phyloP scores from a whole-genome alignment of 2,113 vertebrate genomes.

The Corydoras sp. region DNA sequence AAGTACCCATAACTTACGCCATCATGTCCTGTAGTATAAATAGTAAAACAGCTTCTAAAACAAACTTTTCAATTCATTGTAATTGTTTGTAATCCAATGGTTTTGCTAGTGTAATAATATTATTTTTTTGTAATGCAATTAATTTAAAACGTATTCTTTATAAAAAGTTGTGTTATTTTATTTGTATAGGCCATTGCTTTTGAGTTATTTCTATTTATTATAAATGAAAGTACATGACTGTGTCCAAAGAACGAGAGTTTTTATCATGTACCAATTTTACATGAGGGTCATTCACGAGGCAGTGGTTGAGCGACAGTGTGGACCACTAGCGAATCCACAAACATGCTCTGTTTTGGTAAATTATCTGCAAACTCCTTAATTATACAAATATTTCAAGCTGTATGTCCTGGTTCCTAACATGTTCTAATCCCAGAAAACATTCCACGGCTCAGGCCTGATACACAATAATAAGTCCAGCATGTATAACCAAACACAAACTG shows the following conservation, averaged over 20 bases:
- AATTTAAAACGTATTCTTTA: constrained; percentile 19
- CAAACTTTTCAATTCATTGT: too few species aligned
- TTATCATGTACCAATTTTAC: background rate
- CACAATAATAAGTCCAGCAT: constrained; percentile 37
- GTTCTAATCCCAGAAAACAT: constrained; percentile 19
- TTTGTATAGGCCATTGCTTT: constrained; percentile 23
- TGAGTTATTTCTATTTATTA: constrained; percentile 38
- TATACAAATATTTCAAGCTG: constrained; percentile 13
- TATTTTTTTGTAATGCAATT: background rate
- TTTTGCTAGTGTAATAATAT: background rate
- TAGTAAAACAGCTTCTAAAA: too few species aligned
- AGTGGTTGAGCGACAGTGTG: constrained; percentile 9
- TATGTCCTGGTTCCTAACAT: background rate
- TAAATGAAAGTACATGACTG: constrained; percentile 1
- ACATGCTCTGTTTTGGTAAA: background rate
- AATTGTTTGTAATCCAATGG: too few species aligned
- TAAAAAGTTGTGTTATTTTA: background rate
- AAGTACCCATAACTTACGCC: too few species aligned
- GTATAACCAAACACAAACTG: constrained; percentile 9
- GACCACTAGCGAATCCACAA: constrained; percentile 22
- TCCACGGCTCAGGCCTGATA: constrained; percentile 7
- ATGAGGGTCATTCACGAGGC: constrained; percentile 1
- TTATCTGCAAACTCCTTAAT: background rate
- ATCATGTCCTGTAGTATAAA: too few species aligned
- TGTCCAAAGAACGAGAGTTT: background rate